Conservation (phyloP, 2,113 vertebrate genomes). For the Sialia sialis region DNA sequence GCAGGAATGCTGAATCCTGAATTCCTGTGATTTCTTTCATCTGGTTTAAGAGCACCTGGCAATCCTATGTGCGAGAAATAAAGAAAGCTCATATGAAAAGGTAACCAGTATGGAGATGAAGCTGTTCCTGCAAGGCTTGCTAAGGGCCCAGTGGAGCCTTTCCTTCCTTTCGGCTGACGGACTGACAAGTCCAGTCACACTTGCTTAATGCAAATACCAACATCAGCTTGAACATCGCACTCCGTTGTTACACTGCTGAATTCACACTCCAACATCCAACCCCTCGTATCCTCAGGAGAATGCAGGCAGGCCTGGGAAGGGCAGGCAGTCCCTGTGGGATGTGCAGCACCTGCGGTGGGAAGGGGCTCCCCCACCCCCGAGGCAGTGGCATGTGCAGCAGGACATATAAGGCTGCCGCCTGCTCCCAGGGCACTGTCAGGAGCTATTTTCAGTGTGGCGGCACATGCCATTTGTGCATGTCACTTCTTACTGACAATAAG, state of each 20-base stretch:
- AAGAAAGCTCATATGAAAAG: not conserved
- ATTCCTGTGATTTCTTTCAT: slow-evolving; percentile 93
- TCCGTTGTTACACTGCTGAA: not conserved
- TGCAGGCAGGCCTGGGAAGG: not conserved
- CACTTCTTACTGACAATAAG: slow-evolving; percentile 75
- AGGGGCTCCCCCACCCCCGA: not conserved
- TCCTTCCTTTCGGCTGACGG: not conserved
- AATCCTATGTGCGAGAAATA: slow-evolving; percentile 63
- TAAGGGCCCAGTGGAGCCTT: rapidly evolving
- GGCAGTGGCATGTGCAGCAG: slow-evolving; percentile 8
- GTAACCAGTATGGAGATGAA: not conserved
- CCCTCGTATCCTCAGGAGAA: not conserved
- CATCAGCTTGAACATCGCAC: rapidly evolving
- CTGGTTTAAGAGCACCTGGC: slow-evolving; percentile 86
- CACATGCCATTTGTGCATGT: slow-evolving; percentile 83
- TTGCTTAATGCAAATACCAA: not conserved
- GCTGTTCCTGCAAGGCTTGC: not conserved
- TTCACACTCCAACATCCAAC: not conserved
- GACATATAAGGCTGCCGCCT: slow-evolving; percentile 81
- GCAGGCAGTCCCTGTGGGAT: not conserved
- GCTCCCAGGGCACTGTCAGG: slow-evolving; percentile 51
- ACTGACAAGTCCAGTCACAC: not conserved
- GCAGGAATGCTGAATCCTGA: slow-evolving; percentile 84
- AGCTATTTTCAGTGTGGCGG: slow-evolving; percentile 86
- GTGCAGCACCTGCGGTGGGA: not conserved